phyloP scores from a whole-genome alignment of 2,113 vertebrate genomes.

The Notechis scutatus region DNA sequence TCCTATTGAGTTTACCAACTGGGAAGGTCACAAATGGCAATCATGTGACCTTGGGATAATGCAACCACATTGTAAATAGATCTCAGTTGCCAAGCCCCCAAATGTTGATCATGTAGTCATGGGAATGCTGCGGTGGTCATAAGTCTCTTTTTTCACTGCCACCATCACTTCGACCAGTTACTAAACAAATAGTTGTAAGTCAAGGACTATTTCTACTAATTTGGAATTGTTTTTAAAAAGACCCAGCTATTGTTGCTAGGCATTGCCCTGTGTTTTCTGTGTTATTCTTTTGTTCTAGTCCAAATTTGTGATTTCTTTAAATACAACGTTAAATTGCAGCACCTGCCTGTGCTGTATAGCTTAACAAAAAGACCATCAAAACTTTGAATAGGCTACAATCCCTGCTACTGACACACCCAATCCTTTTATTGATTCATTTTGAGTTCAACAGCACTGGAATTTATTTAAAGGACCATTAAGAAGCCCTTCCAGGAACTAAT shows the following conservation, averaged over 20 bases:
- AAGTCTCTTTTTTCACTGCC: no score
- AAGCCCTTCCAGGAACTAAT: background rate
- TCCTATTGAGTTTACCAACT: no score
- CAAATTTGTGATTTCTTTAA: background rate
- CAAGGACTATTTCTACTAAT: background rate
- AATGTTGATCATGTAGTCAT: no score
- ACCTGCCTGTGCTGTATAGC: background rate
- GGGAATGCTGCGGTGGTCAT: no score
- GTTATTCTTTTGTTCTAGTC: background rate
- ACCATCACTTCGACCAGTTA: no score
- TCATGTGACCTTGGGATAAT: no score
- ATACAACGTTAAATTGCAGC: background rate
- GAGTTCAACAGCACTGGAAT: background rate
- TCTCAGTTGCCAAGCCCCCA: no score
- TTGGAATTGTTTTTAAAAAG: background rate
- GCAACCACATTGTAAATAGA: no score
- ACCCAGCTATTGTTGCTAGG: background rate
- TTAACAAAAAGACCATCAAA: background rate
- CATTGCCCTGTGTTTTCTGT: background rate
- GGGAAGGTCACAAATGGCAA: no score
- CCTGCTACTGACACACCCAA: background rate
- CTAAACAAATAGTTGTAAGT: no score
- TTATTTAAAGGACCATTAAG: background rate
- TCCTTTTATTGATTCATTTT: background rate
- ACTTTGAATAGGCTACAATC: background rate